These are phyloP conservation scores for Cosmopolites sordidus DNA, from an alignment of 2,888 invertebrate species.

Conservation along the genomic window DNA sequence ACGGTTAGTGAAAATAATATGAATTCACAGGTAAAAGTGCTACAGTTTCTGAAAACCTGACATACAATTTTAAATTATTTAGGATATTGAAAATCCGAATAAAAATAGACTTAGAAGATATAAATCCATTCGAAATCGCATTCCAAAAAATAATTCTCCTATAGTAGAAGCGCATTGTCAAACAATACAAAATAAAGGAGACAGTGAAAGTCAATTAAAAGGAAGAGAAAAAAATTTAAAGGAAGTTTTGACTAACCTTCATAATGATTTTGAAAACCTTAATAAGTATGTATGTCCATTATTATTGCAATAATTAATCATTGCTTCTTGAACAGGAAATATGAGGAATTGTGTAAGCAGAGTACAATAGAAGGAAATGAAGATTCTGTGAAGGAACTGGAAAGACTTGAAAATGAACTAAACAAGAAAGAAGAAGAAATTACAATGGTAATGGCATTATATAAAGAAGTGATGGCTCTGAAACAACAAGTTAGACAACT, in stretches of 20 bases:
- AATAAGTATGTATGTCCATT: constrained; percentile 37
- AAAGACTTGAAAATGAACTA: constrained; percentile 41
- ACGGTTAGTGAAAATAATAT: constrained; percentile 15
- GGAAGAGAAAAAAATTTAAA: constrained; percentile 43
- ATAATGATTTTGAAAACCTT: constrained; percentile 44
- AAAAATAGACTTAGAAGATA: constrained; percentile 10
- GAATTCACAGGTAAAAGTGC: constrained; percentile 8
- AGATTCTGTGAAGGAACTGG: constrained; percentile 38
- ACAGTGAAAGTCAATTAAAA: constrained; percentile 16
- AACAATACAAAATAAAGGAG: too few relatives aligned
- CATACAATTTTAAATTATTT: not conserved
- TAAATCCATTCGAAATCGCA: constrained; percentile 7
- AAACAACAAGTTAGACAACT: constrained; percentile 45
- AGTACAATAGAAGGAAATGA: constrained; percentile 26
- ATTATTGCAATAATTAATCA: too few relatives aligned
- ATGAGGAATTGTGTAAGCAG: constrained; percentile 39
- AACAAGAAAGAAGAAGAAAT: constrained; percentile 48
- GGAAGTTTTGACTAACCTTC: constrained; percentile 44
- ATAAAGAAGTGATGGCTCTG: constrained; percentile 46
- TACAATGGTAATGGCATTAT: constrained; percentile 46
- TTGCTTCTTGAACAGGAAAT: constrained; percentile 37
- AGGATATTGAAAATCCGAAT: constrained; percentile 9
- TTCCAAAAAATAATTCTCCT: constrained; percentile 4
- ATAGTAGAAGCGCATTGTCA: not conserved
- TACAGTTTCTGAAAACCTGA: too few relatives aligned